Base-by-base conservation (phyloP, 2,797 vertebrate genomes). In the Pangasius macronema region DNA sequence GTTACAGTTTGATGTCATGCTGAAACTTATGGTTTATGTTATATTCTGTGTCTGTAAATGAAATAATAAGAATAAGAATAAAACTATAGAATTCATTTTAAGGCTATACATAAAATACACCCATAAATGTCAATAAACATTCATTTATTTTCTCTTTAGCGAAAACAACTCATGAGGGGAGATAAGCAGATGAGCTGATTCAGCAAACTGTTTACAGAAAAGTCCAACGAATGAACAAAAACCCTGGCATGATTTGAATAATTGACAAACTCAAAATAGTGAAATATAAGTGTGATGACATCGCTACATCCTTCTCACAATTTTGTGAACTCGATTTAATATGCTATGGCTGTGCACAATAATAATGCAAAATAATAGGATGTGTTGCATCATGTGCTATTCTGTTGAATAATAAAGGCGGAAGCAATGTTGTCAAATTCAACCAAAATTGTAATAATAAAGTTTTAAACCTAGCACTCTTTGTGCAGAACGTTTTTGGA, bases 321-420 rank as follows among this genome's bases (percentile, higher is more conserved):
- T 80, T 59, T 39, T 53, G 46, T n/a, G 42, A 42, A 42, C 75
- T 55, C 14, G 1, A 59, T 59, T 59, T 49, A 22, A 79, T 33
- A 30, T 3, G 16, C 22, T 53, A 55, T 9, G 4, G 18, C 1
- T 77, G n/a, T 79, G n/a, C 1, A 11, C 30, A 80, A n/a, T n/a
- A n/a, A n/a, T n/a, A 22, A 36, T 27, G 10, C 53, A 57, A 33
- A 49, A 49, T 49, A 75, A n/a, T 49, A 73, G 39, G 11, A 57
- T 39, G 53, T 80, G 53, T 59, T 80, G 33, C 77, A 59, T 80
- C 53, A 80, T 57, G 20, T 36, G 10, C 20, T 57, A 76, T 76
- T 46, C 39, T 80, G 13, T 57, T 22, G 20, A 80, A 57, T 57
- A 80, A 57, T 22, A 5, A 80, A 2, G 3, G 30, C 14, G 20